phyloP scores from a whole-genome alignment of 1,140 invertebrate species.

The Apolygus lucorum region DNA sequence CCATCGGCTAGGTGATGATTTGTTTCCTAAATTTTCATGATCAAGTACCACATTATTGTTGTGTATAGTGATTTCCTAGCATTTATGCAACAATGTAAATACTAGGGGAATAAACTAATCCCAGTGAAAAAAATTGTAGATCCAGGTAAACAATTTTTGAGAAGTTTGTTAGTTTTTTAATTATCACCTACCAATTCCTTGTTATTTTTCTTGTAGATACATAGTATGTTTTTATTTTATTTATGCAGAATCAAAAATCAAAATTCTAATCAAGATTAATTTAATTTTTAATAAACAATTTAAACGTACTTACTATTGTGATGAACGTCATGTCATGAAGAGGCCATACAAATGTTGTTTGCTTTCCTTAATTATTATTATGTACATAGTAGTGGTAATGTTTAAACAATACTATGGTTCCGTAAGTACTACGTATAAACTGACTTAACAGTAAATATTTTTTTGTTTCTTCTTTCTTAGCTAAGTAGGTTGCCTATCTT shows the following conservation, averaged over 20 bases:
- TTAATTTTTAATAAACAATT: neutral
- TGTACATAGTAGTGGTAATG: neutral
- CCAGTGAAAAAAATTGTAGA: conserved; percentile 13
- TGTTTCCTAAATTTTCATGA: too few relatives aligned
- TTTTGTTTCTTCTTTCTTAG: neutral
- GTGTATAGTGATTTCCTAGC: conserved; percentile 29
- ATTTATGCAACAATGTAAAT: conserved; percentile 31
- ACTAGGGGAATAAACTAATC: conserved; percentile 28
- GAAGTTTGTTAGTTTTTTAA: neutral
- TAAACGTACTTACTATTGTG: neutral
- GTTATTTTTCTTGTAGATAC: neutral
- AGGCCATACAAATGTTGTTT: neutral
- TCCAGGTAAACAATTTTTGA: neutral
- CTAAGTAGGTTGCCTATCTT: neutral
- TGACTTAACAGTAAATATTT: neutral
- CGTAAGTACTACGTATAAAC: neutral
- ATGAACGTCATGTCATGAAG: neutral
- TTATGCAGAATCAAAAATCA: neutral
- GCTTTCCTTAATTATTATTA: neutral
- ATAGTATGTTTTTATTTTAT: neutral
- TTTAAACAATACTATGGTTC: neutral
- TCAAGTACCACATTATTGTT: neutral
- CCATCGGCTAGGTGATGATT: too few relatives aligned
- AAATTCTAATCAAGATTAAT: conserved; percentile 6
- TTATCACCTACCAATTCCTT: neutral